Percentiles rank a stretch among this genome's conserved stretches.
phyloP scores from a whole-genome alignment of 1,140 invertebrate species.

The Sitophilus oryzae region DNA sequence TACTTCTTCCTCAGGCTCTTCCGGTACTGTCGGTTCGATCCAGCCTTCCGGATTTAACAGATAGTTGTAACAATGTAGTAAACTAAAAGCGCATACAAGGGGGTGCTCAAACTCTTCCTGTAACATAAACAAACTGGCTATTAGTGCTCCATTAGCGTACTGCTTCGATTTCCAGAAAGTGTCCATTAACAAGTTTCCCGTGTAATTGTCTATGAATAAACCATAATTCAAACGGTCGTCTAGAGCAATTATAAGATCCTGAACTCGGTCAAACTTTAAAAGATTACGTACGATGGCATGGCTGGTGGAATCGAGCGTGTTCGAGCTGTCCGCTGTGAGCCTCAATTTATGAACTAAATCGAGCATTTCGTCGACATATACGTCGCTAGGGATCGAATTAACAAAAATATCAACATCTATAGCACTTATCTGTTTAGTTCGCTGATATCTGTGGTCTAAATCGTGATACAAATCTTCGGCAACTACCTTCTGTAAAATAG shows the following conservation, averaged over 20 bases:
- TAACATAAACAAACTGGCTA: slow-evolving; percentile 75
- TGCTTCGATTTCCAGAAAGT: slow-evolving; percentile 65
- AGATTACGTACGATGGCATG: slow-evolving; percentile 71
- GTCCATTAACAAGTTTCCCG: slow-evolving; percentile 78
- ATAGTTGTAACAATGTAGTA: slow-evolving; percentile 73
- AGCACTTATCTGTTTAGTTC: slow-evolving; percentile 52
- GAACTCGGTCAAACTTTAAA: slow-evolving; percentile 51
- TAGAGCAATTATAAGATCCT: slow-evolving; percentile 66
- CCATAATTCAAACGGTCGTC: slow-evolving; percentile 82
- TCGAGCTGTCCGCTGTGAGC: slow-evolving; percentile 58
- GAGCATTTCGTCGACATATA: slow-evolving; percentile 59
- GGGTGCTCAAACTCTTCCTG: slow-evolving; percentile 81
- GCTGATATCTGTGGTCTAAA: slow-evolving; percentile 54
- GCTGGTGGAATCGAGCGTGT: slow-evolving; percentile 69
- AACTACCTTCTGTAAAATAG: slow-evolving; percentile 59
- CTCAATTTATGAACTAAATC: slow-evolving; percentile 65
- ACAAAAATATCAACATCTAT: slow-evolving; percentile 71
- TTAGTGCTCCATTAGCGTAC: slow-evolving; percentile 64
- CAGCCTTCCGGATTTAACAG: slow-evolving; percentile 55
- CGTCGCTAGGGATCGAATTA: slow-evolving; percentile 51
- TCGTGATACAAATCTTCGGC: slow-evolving; percentile 56
- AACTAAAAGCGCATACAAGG: slow-evolving; percentile 60
- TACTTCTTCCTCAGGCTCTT: slow-evolving; percentile 58
- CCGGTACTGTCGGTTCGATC: slow-evolving; percentile 44
- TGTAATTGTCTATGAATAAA: slow-evolving; percentile 76